Base-by-base conservation (phyloP, 2,113 vertebrate species). In the Microcebus murinus region DNA sequence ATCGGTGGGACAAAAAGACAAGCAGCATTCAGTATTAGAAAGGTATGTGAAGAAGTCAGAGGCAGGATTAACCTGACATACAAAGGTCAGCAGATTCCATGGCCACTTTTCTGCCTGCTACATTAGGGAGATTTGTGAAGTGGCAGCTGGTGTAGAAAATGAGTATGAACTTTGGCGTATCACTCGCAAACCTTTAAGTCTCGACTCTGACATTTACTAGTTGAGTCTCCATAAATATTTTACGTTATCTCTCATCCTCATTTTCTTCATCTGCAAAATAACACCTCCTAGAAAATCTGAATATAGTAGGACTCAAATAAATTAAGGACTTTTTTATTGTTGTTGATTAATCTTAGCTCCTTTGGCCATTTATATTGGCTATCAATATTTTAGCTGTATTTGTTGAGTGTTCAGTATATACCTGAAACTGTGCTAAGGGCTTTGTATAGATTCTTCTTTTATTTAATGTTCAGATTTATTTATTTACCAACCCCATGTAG, bases 41-140 rank as follows among this genome's bases (percentile, higher is more conserved):
- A 87, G 9, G 31, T 12, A 0, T 13, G 6, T n/a, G 29, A 88
- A 15, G n/a, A 50, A 71, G 55, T 36, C 20, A 21, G 12, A 10
- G 4, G 9, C 1, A 27, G 0, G 12, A 74, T 11, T 6, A 11
- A 29, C 20, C 21, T 23, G 39, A 45, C 3, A 6, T 0, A 31
- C 3, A 15, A 34, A 57, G 18, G 34, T 34, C 55, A 63, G n/a
- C 31, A 14, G 2, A 25, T 29, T 18, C 12, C 45, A 73, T 1
- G 31, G 21, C 25, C 77, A 14, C 23, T 82, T 71, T 8, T 34
- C 34, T 57, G 21, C 50, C 23, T 34, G 5, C 39, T 11, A 2
- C 3, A 57, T 48, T 31, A 8, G 1, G 25, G 25, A 45, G 31
- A 0, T 61, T 18, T 61, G 50, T 52, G 21, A 61, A 57, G 18